phyloP scores from a whole-genome alignment of 2,113 vertebrate species.

The Sander vitreus region DNA sequence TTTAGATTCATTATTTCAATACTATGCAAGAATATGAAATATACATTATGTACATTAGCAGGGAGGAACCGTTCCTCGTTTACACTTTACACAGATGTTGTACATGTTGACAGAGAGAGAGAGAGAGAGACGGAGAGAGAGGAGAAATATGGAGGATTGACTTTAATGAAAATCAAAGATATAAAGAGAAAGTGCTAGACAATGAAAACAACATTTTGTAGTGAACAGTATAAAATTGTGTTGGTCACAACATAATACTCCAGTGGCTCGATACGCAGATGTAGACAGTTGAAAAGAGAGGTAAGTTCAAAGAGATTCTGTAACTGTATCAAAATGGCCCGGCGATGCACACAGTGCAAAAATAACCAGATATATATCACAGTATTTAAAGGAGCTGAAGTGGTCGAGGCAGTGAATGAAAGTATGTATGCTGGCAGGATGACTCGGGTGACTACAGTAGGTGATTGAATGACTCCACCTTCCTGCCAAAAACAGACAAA shows the following conservation, averaged over 20 bases:
- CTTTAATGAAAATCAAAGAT: conserved; percentile 7
- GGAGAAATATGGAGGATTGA: conserved; percentile 13
- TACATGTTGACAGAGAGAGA: conserved; percentile 16
- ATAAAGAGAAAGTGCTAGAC: conserved; percentile 11
- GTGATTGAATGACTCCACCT: not conserved
- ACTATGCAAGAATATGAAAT: conserved; percentile 67
- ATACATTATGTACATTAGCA: conserved; percentile 73
- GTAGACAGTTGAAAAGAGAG: conserved; percentile 43
- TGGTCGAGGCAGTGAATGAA: conserved; percentile 5
- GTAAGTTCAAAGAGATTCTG: conserved; percentile 52
- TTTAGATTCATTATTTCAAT: conserved; percentile 46
- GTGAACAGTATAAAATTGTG: conserved; percentile 41
- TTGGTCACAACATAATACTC: conserved; percentile 66
- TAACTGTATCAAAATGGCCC: conserved; percentile 61
- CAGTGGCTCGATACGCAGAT: conserved; percentile 60
- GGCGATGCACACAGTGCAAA: conserved; percentile 58
- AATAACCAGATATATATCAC: conserved; percentile 55
- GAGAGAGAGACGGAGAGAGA: conserved; percentile 19
- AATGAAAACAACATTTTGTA: conserved; percentile 35
- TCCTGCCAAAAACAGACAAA: conserved; percentile 15
- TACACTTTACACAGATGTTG: conserved; percentile 41
- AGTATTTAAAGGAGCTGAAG: conserved; percentile 30
- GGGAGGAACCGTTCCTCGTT: conserved; percentile 31
- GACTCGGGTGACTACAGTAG: not conserved
- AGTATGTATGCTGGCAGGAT: conserved; percentile 2